A percentile compares a stretch with the other conserved stretches of the same genome.
phyloP scores from a whole-genome alignment of 2,888 invertebrate species.

The Parascotia fuliginaria region DNA sequence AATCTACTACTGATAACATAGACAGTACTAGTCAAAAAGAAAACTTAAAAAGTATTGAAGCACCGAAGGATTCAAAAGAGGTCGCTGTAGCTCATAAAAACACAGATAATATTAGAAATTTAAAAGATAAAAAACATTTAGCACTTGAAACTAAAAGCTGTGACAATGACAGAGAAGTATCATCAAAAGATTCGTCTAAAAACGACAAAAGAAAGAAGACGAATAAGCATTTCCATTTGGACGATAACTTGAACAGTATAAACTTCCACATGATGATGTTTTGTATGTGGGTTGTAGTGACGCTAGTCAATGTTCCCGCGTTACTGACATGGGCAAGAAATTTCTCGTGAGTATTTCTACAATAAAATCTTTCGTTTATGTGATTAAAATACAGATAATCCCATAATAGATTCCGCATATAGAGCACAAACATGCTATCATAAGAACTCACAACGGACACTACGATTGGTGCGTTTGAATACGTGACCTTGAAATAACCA shows the following conservation, averaged over 20 bases:
- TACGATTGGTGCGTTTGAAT: too few species aligned
- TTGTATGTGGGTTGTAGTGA: constrained; percentile 87
- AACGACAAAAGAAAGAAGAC: constrained; percentile 18
- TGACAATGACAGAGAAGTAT: constrained; percentile 1
- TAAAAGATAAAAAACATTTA: constrained; percentile 1
- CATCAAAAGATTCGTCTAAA: constrained; percentile 11
- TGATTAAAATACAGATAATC: too few species aligned
- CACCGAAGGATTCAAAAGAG: not conserved
- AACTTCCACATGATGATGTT: constrained; percentile 91
- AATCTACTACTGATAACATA: constrained; percentile 9
- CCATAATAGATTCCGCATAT: too few species aligned
- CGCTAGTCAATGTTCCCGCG: constrained; percentile 89
- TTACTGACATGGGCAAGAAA: constrained; percentile 93
- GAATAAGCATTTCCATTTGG: constrained; percentile 33
- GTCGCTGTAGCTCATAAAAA: not conserved
- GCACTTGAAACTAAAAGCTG: not conserved
- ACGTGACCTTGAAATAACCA: too few species aligned
- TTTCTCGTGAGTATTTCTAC: constrained; percentile 87
- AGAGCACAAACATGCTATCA: too few species aligned
- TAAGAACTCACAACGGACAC: too few species aligned
- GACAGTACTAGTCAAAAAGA: constrained; percentile 1
- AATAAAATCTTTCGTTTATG: not conserved
- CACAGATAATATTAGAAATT: not conserved
- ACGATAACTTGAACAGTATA: constrained; percentile 80
- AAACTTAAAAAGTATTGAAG: constrained; percentile 1